phyloP scores from a whole-genome alignment of 2,888 invertebrate genomes.

The Rotaria macrura region DNA sequence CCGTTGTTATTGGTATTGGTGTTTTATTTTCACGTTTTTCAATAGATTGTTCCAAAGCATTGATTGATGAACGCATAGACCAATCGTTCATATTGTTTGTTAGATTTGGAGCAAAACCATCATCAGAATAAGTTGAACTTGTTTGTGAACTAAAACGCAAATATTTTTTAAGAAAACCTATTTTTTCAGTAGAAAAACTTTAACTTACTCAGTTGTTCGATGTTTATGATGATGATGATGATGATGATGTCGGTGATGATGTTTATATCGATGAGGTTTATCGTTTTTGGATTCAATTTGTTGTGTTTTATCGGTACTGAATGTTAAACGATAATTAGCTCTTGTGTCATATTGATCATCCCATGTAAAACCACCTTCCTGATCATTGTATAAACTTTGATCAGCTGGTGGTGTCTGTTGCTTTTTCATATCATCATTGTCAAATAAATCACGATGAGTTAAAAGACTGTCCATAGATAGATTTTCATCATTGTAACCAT shows the following conservation, averaged over 20 bases:
- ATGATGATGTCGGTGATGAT: neutral
- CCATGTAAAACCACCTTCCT: neutral
- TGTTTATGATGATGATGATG: neutral
- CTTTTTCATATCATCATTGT: neutral
- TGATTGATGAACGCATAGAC: slow-evolving; percentile 4
- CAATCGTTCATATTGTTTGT: slow-evolving; percentile 8
- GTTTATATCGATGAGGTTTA: neutral
- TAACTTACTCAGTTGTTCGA: neutral
- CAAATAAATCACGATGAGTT: neutral
- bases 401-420: neutral
- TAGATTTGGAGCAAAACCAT: neutral
- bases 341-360: slow-evolving; percentile 16
- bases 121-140: neutral
- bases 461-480: slow-evolving; percentile 4
- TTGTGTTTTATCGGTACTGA: neutral
- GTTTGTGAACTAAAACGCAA: neutral
- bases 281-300: neutral
- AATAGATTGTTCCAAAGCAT: neutral
- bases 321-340: slow-evolving; percentile 1
- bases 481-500: neutral
- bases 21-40: neutral
- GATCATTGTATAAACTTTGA: neutral
- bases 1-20: neutral
- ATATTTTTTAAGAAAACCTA: neutral
- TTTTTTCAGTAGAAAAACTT: neutral